A percentile compares a stretch with the other conserved stretches of the same genome.
Conservation (phyloP, 2,888 invertebrate genomes). For the Callimorpha dominula region DNA sequence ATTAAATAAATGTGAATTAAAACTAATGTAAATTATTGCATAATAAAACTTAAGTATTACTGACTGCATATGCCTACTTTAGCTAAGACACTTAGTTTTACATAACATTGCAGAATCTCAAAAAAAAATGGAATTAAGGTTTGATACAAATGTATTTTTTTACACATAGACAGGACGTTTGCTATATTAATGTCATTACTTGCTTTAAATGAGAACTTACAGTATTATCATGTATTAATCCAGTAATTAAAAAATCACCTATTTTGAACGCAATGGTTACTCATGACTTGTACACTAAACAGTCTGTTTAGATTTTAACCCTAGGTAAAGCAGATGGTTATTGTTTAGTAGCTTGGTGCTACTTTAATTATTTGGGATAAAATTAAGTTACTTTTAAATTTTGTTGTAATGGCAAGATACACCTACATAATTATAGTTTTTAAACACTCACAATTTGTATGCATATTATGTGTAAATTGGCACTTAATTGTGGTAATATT, state of each 20-base stretch:
- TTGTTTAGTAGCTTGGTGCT: background rate
- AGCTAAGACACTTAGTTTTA: constrained; percentile 34
- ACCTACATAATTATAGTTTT: background rate
- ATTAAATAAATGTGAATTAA: constrained; percentile 23
- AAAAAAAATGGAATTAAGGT: background rate
- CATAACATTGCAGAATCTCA: constrained; percentile 28
- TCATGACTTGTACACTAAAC: too few species aligned
- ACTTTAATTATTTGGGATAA: background rate
- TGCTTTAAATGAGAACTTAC: constrained; percentile 33
- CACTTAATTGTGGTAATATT: background rate
- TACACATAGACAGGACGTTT: background rate
- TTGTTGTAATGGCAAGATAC: background rate
- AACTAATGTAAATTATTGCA: constrained; percentile 21
- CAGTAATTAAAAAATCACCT: constrained; percentile 34
- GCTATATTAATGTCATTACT: background rate
- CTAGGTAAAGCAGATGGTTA: background rate
- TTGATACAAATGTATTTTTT: background rate
- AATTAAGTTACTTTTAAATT: background rate
- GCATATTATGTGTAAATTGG: background rate
- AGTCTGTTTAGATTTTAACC: constrained; percentile 6
- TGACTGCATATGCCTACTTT: constrained; percentile 15
- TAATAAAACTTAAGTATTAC: constrained; percentile 7
- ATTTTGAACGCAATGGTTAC: background rate
- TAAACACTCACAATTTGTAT: background rate
- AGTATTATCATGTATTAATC: constrained; percentile 37